Percentiles rank a stretch among this genome's conserved stretches.
Evolutionary conservation across 2,797 vertebrate species (phyloP).

Genomic region (Sardinella longiceps): DNA sequence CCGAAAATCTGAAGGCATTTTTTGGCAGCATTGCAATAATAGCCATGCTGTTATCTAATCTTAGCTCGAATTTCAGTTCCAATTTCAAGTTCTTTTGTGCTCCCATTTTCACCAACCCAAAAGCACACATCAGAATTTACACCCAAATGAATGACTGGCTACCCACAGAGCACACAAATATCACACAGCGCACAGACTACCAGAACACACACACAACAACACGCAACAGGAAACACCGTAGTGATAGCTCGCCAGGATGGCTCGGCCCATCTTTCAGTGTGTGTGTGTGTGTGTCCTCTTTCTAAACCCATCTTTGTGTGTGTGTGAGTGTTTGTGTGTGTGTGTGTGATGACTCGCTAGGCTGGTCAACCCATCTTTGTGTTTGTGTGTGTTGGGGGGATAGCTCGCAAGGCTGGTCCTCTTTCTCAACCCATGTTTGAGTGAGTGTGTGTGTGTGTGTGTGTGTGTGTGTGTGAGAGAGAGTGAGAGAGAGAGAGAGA

Average conservation of each 20-base stretch:
- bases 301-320: no score
- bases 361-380: no score
- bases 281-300: neutral
- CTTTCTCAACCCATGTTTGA: no score
- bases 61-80: neutral
- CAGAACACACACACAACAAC: neutral
- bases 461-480: no score
- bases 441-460: no score
- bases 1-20: neutral
- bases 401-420: no score
- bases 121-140: neutral
- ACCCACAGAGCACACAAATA: neutral
- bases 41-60: neutral
- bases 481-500: no score
- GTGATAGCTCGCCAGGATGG: neutral
- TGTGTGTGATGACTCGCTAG: neutral
- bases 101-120: neutral
- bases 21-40: neutral
- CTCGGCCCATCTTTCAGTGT: neutral
- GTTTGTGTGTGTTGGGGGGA: no score
- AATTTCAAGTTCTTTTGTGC: neutral
- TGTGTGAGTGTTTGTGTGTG: neutral
- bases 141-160: neutral
- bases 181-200: neutral
- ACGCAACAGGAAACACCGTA: neutral